phyloP scores from a whole-genome alignment of 2,888 invertebrate genomes.

The Kryphioiulus occultus region DNA sequence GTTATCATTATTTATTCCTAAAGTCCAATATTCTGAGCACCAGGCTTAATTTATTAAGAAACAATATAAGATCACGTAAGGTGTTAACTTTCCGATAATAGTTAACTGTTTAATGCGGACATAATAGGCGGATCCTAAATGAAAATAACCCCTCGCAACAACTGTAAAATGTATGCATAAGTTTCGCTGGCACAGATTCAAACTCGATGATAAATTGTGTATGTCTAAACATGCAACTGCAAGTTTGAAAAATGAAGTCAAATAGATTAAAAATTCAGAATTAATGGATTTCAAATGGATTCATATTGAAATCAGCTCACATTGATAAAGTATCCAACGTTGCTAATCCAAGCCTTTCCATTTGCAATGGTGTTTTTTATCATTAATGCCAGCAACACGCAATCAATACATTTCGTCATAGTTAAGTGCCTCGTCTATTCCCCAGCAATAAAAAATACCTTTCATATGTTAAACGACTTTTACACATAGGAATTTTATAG shows the following conservation, averaged over 20 bases:
- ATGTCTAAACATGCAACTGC: background rate
- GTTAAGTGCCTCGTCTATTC: background rate
- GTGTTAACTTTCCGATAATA: too few relatives aligned
- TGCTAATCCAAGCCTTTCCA: background rate
- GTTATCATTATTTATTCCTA: too few relatives aligned
- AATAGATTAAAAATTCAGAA: slow-evolving; percentile 26
- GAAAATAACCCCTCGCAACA: background rate
- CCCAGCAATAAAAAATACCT: slow-evolving; percentile 1
- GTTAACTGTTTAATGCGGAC: too few relatives aligned
- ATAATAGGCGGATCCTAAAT: too few relatives aligned
- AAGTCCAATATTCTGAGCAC: too few relatives aligned
- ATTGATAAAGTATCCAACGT: background rate
- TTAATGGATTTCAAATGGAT: slow-evolving; percentile 11
- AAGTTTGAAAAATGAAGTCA: slow-evolving; percentile 35
- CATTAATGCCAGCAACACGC: background rate
- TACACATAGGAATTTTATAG: background rate
- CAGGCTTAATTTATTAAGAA: too few relatives aligned
- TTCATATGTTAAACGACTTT: slow-evolving; percentile 7
- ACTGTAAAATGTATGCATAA: background rate
- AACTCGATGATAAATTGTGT: background rate
- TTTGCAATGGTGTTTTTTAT: background rate
- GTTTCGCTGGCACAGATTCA: background rate
- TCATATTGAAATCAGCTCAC: slow-evolving; percentile 7
- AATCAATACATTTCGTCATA: slow-evolving; percentile 12
- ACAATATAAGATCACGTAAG: too few relatives aligned